Evolutionary conservation across 2,113 vertebrate species (phyloP).

Genomic region (Eleginops maclovinus): DNA sequence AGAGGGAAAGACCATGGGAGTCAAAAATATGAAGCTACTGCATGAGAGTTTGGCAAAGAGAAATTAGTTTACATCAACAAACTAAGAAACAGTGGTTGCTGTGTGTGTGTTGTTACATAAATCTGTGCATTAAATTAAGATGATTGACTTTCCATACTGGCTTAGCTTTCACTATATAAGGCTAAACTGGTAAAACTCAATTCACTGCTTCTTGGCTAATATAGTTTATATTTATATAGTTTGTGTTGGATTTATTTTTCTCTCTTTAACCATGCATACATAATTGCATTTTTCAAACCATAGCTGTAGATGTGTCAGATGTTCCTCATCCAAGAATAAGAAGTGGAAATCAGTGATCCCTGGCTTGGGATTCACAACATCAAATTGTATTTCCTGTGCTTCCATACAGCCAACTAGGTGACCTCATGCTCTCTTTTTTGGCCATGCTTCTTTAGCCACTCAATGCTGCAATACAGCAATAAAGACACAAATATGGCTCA

Average conservation of each 20-base stretch:
- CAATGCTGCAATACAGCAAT: conserved; percentile 3
- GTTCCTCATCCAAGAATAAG: not conserved
- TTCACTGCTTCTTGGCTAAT: no score
- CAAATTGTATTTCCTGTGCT: conserved; percentile 19
- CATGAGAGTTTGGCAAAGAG: not conserved
- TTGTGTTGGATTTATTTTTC: not conserved
- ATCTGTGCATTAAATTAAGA: not conserved
- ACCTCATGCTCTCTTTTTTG: conserved; percentile 14
- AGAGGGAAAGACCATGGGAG: not conserved
- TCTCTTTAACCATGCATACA: not conserved
- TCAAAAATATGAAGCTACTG: not conserved
- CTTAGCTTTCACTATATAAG: not conserved
- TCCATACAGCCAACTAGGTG: conserved; percentile 20
- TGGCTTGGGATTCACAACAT: not conserved
- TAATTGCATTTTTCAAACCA: not conserved
- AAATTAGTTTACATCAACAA: no score
- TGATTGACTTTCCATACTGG: no score
- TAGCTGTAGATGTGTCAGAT: no score
- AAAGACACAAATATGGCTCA: conserved; percentile 10
- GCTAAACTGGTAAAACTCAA: not conserved
- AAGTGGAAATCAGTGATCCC: not conserved
- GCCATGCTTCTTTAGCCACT: not conserved
- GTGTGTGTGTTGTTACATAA: no score
- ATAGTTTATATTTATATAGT: no score
- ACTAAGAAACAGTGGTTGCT: not conserved